Evolutionary conservation across 64 coral and sea anemone genomes (phyloP), one percentile per base, ranked within the genome.

Genomic region (Stylophora pistillata): DNA sequence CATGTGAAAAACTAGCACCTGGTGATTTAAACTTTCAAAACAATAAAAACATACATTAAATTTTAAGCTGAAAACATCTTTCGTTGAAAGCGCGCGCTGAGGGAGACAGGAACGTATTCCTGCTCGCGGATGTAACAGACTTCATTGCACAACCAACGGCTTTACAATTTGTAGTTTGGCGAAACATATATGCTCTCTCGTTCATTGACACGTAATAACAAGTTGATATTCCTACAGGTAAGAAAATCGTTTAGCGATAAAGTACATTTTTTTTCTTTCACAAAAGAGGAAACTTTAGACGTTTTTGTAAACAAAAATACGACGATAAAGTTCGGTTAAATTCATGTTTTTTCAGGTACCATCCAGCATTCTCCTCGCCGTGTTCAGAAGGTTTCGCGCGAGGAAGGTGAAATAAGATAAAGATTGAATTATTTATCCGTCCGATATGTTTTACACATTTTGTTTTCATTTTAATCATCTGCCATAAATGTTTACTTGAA

Each of bases 1-100:
- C 75, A 78, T 78, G 47, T 27, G 52, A 78, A 78, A 78, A 37
- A 21, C 11, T 55, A 25, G 18, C 75, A 78, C 52, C 75, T 78
- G 75, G 75, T 28, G 53, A 26, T 55, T 13, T 78, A 56, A 56
- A 78, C n/a, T 53, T 78, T 78, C 28, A 7, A 78, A 78, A 56
- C 55, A 25, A 56, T 26, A 27, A 28, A 78, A 56, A 56, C 27
- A 56, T 78, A 78, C 75, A 56, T 27, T 56, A 11, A 14, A 78
- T 56, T 78, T 76, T 15, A 53, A 37, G 13, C 53, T 25, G 13
- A 78, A 26, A 27, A 78, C n/a, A 78, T 5, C 21, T 15, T 9
- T 4, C 4, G 13, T n/a, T 2, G 26, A 64, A 68, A 21, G n/a
- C 64, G 21, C 62, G 3, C n/a, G n/a, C 37, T 47, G 3, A 7